A percentile compares a stretch with the other conserved stretches of the same genome.
Evolutionary conservation across 53 echinoderm and acorn worm species (phyloP).

Genomic region (Patiria pectinifera): DNA sequence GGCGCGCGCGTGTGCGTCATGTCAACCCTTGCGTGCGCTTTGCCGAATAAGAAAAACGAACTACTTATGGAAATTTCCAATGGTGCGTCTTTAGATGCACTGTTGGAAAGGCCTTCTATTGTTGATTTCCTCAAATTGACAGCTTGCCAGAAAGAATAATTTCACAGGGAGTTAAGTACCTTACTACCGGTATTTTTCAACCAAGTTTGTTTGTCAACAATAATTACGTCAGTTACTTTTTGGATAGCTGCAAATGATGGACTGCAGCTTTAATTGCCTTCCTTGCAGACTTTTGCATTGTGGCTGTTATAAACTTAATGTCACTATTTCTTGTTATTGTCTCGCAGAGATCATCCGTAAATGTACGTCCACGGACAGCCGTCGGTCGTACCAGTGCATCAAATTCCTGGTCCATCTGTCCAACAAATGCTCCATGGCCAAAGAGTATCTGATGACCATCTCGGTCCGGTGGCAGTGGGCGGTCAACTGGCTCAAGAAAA

Average conservation of each 20-base stretch:
- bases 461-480: constrained; percentile 96
- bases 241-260: neutral
- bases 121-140: too few species aligned
- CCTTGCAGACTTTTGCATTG: too few species aligned
- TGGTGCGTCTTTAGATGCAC: too few species aligned
- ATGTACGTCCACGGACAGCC: constrained; percentile 84
- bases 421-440: constrained; percentile 90
- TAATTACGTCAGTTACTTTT: neutral
- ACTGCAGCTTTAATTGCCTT: too few species aligned
- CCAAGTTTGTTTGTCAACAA: neutral
- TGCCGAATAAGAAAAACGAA: too few species aligned
- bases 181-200: too few species aligned
- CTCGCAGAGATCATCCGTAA: constrained; percentile 85
- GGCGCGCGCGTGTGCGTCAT: too few species aligned
- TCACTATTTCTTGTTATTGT: neutral
- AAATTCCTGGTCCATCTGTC: constrained; percentile 96
- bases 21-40: too few species aligned
- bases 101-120: too few species aligned
- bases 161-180: too few species aligned
- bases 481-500: constrained; percentile 98
- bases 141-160: too few species aligned
- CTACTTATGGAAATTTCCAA: too few species aligned
- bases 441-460: constrained; percentile 94
- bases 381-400: constrained; percentile 93
- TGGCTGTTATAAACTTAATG: neutral